Percentiles rank a stretch among this genome's conserved stretches.
These are phyloP conservation scores for Metopia argyrocephala DNA, from an alignment of 2,888 invertebrate genomes.

Conservation along the genomic window DNA sequence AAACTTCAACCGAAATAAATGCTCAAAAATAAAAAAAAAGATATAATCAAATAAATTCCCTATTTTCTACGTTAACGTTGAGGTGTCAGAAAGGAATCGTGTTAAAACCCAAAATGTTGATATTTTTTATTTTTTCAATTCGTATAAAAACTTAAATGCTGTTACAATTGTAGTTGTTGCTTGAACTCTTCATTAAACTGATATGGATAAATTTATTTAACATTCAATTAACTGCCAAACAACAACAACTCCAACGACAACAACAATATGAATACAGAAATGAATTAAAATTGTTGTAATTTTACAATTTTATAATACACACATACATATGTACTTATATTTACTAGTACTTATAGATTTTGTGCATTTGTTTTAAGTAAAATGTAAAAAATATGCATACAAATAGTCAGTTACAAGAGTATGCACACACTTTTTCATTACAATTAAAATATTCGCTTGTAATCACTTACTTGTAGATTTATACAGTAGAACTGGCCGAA, in stretches of 20 bases:
- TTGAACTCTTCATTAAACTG: constrained; percentile 47
- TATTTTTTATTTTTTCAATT: background rate
- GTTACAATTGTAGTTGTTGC: background rate
- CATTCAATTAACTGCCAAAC: constrained; percentile 47
- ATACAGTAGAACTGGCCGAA: no score
- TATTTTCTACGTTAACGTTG: background rate
- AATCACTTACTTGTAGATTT: background rate
- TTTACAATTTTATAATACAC: background rate
- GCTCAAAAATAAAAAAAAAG: background rate
- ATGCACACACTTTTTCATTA: background rate
- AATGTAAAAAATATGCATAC: background rate
- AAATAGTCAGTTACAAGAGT: background rate
- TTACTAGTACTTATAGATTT: background rate
- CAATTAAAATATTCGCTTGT: background rate
- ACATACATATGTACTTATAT: constrained; percentile 14
- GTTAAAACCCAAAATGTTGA: constrained; percentile 41
- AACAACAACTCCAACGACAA: background rate
- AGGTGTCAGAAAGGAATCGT: constrained; percentile 38
- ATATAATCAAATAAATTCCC: constrained; percentile 3
- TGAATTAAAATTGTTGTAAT: background rate
- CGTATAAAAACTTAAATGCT: background rate
- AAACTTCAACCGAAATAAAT: no score
- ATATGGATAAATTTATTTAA: constrained; percentile 46
- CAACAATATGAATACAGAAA: background rate
- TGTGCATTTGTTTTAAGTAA: background rate